Conservation (phyloP, 2,113 vertebrate genomes). For the Phyllostomus discolor region DNA sequence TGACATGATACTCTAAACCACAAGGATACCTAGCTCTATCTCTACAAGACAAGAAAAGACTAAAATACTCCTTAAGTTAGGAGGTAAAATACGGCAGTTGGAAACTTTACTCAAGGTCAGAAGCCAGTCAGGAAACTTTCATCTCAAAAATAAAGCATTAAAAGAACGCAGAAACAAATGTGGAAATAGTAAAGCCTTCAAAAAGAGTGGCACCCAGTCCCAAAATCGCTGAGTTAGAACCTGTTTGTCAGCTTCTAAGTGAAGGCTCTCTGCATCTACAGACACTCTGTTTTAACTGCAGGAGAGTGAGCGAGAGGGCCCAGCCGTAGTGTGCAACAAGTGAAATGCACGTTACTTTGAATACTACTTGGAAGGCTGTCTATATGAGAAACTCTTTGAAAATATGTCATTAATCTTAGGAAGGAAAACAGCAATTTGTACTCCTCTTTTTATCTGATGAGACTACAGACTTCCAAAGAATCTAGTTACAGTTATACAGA, state of each 20-base stretch:
- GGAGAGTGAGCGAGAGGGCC: not conserved
- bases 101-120: not conserved
- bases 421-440: not conserved
- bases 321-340: no score
- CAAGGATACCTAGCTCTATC: not conserved
- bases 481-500: not conserved
- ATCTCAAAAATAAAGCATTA: slow-evolving; percentile 28
- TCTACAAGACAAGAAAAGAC: not conserved
- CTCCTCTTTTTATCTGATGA: not conserved
- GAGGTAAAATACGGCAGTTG: not conserved
- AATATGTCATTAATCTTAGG: not conserved
- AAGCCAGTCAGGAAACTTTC: not conserved
- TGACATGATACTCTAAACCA: not conserved
- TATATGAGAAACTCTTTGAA: not conserved
- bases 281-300: not conserved
- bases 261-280: not conserved
- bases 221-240: not conserved
- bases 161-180: not conserved
- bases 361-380: not conserved
- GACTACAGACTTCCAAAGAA: not conserved
- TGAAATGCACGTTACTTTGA: not conserved
- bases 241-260: not conserved
- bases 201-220: not conserved
- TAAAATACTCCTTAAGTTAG: not conserved
- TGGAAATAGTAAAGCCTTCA: not conserved